Evolutionary conservation across 2,888 invertebrate species (phyloP).

Genomic region (Halocaridina rubra): DNA sequence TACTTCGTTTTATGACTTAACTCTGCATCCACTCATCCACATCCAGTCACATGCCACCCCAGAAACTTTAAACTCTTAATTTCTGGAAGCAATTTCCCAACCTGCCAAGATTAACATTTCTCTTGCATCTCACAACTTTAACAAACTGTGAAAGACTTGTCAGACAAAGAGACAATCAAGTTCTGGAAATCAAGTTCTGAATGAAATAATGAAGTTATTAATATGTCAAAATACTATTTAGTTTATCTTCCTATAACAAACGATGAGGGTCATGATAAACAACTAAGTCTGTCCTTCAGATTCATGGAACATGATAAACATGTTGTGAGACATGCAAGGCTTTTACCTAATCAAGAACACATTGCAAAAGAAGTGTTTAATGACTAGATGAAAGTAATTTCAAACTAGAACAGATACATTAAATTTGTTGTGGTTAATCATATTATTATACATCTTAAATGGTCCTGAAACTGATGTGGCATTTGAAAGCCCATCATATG

Average conservation of each 20-base stretch:
- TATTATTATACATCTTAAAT: not conserved
- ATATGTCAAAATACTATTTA: not conserved
- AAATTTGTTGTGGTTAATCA: not conserved
- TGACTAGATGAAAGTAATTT: not conserved
- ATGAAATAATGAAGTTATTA: not conserved
- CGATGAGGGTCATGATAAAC: not conserved
- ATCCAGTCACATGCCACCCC: too few species aligned
- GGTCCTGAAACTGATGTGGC: not conserved
- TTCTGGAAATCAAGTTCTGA: too few species aligned
- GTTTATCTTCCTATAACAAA: not conserved
- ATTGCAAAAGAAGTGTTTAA: not conserved
- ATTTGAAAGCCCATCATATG: not conserved
- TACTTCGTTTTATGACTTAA: too few species aligned
- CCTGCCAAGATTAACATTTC: too few species aligned
- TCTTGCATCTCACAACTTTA: too few species aligned
- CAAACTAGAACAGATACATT: not conserved
- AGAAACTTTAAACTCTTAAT: too few species aligned
- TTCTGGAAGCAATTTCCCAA: too few species aligned
- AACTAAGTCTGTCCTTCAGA: not conserved
- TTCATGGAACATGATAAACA: not conserved
- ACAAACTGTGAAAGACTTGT: too few species aligned
- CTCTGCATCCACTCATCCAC: too few species aligned
- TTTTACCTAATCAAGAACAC: not conserved
- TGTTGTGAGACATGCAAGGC: not conserved
- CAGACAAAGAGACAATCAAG: too few species aligned